Conservation (phyloP, 2,113 vertebrate genomes). For the Balaeniceps rex region DNA sequence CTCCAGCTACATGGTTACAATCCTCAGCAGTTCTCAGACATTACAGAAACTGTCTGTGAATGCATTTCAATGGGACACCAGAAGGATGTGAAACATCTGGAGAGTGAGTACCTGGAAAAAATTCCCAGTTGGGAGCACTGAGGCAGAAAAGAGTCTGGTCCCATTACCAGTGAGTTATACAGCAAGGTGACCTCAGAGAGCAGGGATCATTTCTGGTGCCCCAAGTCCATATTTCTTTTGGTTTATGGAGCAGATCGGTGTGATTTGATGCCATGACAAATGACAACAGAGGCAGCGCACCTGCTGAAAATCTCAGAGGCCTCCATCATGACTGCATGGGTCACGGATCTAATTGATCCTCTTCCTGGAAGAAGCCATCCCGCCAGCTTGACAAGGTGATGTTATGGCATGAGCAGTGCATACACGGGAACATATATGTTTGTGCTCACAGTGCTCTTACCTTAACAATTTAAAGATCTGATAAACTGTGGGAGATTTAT, state of each 20-base stretch:
- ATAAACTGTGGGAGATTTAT: neutral
- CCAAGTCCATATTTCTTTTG: neutral
- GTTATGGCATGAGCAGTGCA: neutral
- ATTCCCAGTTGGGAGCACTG: neutral
- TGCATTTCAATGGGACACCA: neutral
- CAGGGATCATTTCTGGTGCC: neutral
- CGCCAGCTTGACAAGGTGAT: neutral
- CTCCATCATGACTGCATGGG: neutral
- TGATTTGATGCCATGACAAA: constrained; percentile 12
- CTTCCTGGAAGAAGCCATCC: neutral
- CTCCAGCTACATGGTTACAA: neutral
- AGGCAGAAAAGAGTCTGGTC: neutral
- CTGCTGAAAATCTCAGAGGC: constrained; percentile 7
- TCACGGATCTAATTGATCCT: constrained; percentile 11
- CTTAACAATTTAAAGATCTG: neutral
- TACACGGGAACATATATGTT: neutral
- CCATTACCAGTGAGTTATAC: neutral
- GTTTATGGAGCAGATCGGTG: neutral
- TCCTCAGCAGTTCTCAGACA: neutral
- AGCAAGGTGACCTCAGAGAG: constrained; percentile 14
- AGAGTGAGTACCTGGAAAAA: neutral
- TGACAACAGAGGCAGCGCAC: neutral
- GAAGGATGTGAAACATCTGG: neutral
- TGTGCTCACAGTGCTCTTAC: neutral
- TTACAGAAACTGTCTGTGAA: neutral